A percentile compares a stretch with the other conserved stretches of the same genome.
Evolutionary conservation across 1,140 invertebrate species (phyloP).

Genomic region (Babylonia areolata): DNA sequence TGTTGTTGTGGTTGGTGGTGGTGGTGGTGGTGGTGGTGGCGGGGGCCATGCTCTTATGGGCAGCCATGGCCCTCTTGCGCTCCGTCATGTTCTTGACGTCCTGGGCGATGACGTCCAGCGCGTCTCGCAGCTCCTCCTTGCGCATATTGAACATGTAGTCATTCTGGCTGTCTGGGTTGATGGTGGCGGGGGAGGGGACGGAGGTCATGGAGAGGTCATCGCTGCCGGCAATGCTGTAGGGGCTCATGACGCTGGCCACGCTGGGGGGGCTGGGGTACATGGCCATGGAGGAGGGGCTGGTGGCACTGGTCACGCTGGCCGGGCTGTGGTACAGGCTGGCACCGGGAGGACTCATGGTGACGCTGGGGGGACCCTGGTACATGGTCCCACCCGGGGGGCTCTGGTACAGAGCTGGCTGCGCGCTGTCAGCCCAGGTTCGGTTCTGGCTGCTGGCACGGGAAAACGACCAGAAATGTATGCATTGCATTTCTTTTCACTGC

Average conservation of each 20-base stretch:
- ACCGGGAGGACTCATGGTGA: background rate
- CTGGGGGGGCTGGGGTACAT: background rate
- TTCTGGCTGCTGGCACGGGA: background rate
- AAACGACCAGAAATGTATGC: too few relatives aligned
- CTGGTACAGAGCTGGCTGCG: background rate
- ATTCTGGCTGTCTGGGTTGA: background rate
- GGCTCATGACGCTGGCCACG: background rate
- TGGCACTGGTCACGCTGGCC: background rate
- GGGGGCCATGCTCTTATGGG: background rate
- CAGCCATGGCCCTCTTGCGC: background rate
- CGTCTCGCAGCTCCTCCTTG: constrained; percentile 28
- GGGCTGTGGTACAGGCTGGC: background rate
- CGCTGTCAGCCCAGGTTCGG: background rate
- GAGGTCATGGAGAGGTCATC: constrained; percentile 23
- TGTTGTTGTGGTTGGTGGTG: background rate
- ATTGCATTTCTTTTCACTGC: too few relatives aligned
- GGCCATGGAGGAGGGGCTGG: background rate
- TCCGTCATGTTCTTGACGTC: constrained; percentile 24
- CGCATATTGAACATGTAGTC: constrained; percentile 21
- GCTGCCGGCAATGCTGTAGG: background rate
- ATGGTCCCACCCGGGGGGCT: background rate
- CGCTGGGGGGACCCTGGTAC: background rate
- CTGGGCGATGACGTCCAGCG: constrained; percentile 33
- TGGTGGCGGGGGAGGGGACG: background rate
- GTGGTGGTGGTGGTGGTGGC: background rate